Conservation (phyloP, 2,888 invertebrate species). For the Abscondita cerata region DNA sequence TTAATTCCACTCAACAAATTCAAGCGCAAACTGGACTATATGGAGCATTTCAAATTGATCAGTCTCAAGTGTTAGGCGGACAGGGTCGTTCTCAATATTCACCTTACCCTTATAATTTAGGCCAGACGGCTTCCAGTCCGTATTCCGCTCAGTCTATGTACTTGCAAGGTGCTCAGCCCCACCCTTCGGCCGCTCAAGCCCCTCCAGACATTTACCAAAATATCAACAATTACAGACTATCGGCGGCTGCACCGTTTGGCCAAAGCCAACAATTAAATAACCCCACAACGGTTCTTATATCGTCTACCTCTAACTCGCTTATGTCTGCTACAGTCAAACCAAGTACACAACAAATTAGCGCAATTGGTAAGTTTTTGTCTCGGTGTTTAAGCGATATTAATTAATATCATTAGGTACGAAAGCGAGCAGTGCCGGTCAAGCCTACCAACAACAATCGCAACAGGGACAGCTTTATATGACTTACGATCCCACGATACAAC, state of each 20-base stretch:
- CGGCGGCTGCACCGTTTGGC: conserved; percentile 72
- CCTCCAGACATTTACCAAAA: conserved; percentile 76
- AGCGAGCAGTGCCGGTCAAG: conserved; percentile 63
- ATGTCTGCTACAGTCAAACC: conserved; percentile 90
- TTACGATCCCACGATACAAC: conserved; percentile 65
- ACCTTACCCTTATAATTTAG: conserved; percentile 70
- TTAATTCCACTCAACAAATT: conserved; percentile 77
- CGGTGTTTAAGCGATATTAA: not conserved
- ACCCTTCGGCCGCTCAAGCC: conserved; percentile 64
- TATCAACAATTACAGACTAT: conserved; percentile 53
- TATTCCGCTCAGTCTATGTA: conserved; percentile 77
- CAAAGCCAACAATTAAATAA: conserved; percentile 84
- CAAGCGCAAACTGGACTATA: conserved; percentile 69
- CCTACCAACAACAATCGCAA: conserved; percentile 63
- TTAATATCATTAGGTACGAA: conserved; percentile 58
- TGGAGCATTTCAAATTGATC: conserved; percentile 78
- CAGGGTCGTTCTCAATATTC: conserved; percentile 83
- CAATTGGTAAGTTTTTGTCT: conserved; percentile 68
- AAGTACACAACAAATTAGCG: conserved; percentile 81
- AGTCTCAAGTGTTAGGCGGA: conserved; percentile 61
- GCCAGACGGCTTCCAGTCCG: conserved; percentile 69
- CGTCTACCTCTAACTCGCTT: conserved; percentile 84
- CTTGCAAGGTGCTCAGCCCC: conserved; percentile 58
- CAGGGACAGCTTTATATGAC: conserved; percentile 65
- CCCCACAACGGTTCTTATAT: conserved; percentile 87